Percentiles rank a stretch among this genome's conserved stretches.
Conservation (phyloP, 2,888 invertebrate species). For the Autographa gamma region DNA sequence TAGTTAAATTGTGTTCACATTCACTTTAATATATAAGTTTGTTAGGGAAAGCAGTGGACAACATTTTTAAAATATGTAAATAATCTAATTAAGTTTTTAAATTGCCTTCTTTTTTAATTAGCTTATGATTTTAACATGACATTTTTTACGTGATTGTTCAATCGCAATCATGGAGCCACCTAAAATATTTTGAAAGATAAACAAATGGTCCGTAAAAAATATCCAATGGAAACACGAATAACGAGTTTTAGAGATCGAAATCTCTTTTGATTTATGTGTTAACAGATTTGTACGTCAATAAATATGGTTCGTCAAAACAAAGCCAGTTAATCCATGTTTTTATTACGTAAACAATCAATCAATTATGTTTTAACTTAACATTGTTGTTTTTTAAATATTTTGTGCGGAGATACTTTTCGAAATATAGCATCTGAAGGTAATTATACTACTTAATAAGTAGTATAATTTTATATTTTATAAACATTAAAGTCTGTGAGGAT, state of each 20-base stretch:
- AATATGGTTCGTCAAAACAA: not conserved
- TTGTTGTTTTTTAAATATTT: not conserved
- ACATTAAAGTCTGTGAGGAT: too few relatives aligned
- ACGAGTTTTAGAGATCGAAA: not conserved
- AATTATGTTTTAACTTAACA: not conserved
- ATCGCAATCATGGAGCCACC: not conserved
- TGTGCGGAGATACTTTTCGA: not conserved
- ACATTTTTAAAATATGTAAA: not conserved
- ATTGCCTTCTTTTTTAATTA: too few relatives aligned
- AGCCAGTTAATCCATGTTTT: not conserved
- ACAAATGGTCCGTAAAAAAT: not conserved
- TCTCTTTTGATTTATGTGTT: not conserved
- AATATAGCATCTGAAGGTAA: too few relatives aligned
- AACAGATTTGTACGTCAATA: not conserved
- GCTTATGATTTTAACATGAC: too few relatives aligned
- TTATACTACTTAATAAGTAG: too few relatives aligned
- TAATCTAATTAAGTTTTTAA: too few relatives aligned
- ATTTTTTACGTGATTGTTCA: too few relatives aligned
- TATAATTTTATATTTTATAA: too few relatives aligned
- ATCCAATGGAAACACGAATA: not conserved
- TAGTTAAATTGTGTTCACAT: not conserved
- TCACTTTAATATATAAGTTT: not conserved
- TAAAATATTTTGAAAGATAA: not conserved
- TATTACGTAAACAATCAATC: slow-evolving; percentile 23
- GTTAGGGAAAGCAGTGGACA: not conserved